A percentile compares a stretch with the other conserved stretches of the same genome.
Conservation (phyloP, 2,113 vertebrate genomes). For the Scomber scombrus region DNA sequence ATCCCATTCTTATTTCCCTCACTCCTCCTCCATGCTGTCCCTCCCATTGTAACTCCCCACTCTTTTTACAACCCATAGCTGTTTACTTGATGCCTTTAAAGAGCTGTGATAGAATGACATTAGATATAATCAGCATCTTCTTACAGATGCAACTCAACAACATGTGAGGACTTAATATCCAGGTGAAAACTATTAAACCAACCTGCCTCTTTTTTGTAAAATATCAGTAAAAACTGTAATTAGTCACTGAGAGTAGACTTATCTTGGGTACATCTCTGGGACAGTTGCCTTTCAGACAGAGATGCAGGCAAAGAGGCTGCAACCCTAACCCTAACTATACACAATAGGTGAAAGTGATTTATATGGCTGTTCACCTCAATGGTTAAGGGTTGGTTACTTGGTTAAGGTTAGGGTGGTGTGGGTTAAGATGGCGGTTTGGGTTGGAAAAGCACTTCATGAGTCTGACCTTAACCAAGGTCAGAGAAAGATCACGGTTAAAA, state of each 20-base stretch:
- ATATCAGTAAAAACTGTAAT: conserved; percentile 33
- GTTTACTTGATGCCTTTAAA: not conserved
- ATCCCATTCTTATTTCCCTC: not conserved
- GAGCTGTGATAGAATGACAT: not conserved
- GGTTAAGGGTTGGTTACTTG: not conserved
- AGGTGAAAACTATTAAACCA: conserved; percentile 39
- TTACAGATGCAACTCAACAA: not conserved
- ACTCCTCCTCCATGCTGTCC: not conserved
- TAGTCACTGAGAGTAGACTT: not conserved
- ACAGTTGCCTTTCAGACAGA: not conserved
- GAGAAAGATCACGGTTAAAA: no score
- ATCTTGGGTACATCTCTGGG: not conserved
- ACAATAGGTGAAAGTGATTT: conserved; percentile 9
- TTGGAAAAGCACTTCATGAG: conserved; percentile 4
- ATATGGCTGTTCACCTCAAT: not conserved
- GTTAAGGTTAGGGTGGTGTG: not conserved
- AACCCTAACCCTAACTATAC: not conserved
- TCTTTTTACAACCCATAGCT: not conserved
- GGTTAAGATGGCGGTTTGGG: conserved; percentile 18
- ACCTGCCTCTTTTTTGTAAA: conserved; percentile 12
- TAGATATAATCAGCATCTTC: not conserved
- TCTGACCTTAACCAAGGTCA: no score
- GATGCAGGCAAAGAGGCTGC: no score
- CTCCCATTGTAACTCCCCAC: not conserved
- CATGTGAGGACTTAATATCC: conserved; percentile 5